These are phyloP conservation scores for Neosalanx taihuensis DNA, from an alignment of 2,797 vertebrate species.

Conservation along the genomic window DNA sequence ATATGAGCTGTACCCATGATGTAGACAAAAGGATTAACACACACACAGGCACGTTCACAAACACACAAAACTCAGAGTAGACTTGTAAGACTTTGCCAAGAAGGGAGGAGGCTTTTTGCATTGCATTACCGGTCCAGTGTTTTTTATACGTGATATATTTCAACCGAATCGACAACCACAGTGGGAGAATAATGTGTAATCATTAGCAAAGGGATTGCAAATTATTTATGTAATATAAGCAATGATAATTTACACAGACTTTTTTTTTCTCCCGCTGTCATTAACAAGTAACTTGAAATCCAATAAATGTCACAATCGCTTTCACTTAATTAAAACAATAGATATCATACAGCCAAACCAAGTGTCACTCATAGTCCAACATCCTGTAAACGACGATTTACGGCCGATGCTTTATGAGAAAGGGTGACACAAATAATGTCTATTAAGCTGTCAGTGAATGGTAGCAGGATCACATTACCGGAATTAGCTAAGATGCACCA, in stretches of 20 bases:
- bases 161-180: conserved; percentile 54
- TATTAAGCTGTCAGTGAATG: conserved; percentile 87
- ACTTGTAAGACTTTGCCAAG: conserved; percentile 6
- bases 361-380: conserved; percentile 86
- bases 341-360: conserved; percentile 86
- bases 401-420: conserved; percentile 80
- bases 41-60: neutral
- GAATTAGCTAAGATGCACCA: conserved; percentile 80
- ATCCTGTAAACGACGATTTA: conserved; percentile 84
- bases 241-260: conserved; percentile 63
- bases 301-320: conserved; percentile 90
- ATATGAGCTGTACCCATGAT: neutral
- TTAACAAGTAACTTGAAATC: conserved; percentile 85
- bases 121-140: conserved; percentile 49
- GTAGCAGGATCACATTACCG: conserved; percentile 86
- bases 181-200: conserved; percentile 63
- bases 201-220: conserved; percentile 68
- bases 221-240: conserved; percentile 73
- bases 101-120: conserved; percentile 27
- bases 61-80: neutral
- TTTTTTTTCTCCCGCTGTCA: conserved; percentile 67
- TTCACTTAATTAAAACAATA: conserved; percentile 98
- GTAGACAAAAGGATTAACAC: neutral
- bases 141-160: conserved; percentile 65
- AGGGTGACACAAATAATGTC: conserved; percentile 89